phyloP scores from a whole-genome alignment of 2,113 vertebrate genomes.

The Aptenodytes patagonicus region DNA sequence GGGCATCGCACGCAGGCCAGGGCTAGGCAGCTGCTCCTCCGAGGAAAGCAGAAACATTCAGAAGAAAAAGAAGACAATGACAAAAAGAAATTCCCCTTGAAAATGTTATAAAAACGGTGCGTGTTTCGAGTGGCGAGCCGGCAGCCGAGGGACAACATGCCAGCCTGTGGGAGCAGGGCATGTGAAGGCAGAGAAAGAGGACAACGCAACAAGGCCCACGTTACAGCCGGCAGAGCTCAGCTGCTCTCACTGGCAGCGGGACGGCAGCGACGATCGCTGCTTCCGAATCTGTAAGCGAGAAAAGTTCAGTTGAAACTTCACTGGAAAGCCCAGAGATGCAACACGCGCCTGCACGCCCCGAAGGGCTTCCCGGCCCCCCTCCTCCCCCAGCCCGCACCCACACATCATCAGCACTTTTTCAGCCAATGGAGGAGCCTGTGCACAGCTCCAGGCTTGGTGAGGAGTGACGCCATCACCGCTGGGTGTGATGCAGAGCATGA shows the following conservation, averaged over 20 bases:
- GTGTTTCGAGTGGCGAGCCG: rapidly evolving
- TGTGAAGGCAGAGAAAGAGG: neutral
- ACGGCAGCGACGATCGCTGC: rapidly evolving
- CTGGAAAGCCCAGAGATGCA: neutral
- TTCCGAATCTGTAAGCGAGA: rapidly evolving
- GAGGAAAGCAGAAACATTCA: neutral
- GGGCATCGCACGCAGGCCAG: neutral
- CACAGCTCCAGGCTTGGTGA: neutral
- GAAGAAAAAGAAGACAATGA: neutral
- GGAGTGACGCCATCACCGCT: rapidly evolving
- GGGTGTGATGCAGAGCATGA: neutral
- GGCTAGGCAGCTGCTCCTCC: neutral
- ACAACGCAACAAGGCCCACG: rapidly evolving
- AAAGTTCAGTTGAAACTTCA: neutral
- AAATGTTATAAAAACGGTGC: rapidly evolving
- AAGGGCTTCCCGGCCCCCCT: neutral
- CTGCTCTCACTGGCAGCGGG: neutral
- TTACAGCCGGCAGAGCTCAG: neutral
- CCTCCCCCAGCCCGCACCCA: neutral
- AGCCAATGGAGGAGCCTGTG: rapidly evolving
- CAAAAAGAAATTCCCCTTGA: neutral
- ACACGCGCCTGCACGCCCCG: rapidly evolving
- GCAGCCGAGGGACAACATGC: rapidly evolving
- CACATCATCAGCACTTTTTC: neutral
- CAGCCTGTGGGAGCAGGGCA: neutral